These are phyloP conservation scores for Okamejei kenojei DNA, from an alignment of 2,797 vertebrate species.

Conservation along the genomic window DNA sequence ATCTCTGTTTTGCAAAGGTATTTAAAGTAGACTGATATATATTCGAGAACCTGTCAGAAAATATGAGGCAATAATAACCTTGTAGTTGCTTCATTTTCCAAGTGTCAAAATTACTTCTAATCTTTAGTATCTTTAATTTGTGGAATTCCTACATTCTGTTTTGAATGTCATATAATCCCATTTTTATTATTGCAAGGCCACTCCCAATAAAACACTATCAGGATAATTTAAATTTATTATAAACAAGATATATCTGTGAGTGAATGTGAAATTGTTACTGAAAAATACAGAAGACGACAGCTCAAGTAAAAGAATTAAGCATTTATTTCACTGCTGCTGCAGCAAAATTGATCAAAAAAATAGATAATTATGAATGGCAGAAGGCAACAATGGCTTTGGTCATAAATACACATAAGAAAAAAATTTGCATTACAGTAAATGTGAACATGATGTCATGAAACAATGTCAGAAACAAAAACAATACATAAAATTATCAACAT, in stretches of 20 bases:
- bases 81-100: neutral
- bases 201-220: neutral
- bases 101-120: neutral
- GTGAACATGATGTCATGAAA: neutral
- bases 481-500: neutral
- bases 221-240: neutral
- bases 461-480: neutral
- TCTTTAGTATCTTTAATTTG: neutral
- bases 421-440: neutral
- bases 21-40: neutral
- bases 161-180: neutral
- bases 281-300: neutral
- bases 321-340: neutral
- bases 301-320: neutral
- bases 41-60: neutral
- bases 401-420: neutral
- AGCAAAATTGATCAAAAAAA: neutral
- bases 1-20: constrained; percentile 26
- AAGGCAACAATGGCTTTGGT: neutral
- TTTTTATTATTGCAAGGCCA: neutral
- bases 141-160: neutral
- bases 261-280: neutral
- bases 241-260: neutral
- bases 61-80: neutral
- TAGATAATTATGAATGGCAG: neutral